phyloP scores from a whole-genome alignment of 2,113 vertebrate genomes.

The Ailurus styani region DNA sequence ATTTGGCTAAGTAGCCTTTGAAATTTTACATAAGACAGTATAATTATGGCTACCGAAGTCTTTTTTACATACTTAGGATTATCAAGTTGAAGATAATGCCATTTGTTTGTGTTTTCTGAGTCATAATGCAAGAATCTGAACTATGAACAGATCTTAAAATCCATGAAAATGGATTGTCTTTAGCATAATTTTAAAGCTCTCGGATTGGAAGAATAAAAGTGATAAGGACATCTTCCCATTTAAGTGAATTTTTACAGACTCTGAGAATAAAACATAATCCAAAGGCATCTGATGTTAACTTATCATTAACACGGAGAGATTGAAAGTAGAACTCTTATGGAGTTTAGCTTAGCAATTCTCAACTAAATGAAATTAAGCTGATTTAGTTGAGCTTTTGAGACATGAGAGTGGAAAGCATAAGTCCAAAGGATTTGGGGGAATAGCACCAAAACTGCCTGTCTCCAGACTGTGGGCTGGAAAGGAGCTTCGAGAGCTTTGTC shows the following conservation, averaged over 20 bases:
- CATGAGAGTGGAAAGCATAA: background rate
- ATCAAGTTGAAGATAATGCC: background rate
- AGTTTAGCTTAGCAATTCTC: background rate
- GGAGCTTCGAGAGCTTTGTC: background rate
- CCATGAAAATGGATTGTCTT: background rate
- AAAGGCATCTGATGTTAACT: background rate
- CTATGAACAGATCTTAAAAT: constrained; percentile 26
- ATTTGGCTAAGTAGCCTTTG: background rate
- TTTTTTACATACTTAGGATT: background rate
- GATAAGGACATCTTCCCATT: background rate
- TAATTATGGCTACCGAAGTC: background rate
- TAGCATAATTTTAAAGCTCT: background rate
- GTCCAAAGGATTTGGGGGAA: background rate
- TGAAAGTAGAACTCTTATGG: background rate
- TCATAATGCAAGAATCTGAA: background rate
- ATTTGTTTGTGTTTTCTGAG: constrained; percentile 44
- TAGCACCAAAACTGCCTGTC: background rate
- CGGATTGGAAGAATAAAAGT: background rate
- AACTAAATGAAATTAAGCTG: constrained; percentile 48
- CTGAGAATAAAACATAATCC: constrained; percentile 28
- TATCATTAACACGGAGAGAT: background rate
- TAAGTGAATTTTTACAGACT: constrained; percentile 24
- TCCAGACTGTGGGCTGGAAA: background rate
- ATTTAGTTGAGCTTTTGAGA: constrained; percentile 30
- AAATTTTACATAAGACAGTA: background rate